phyloP scores from a whole-genome alignment of 2,797 vertebrate species.

The Discoglossus pictus region DNA sequence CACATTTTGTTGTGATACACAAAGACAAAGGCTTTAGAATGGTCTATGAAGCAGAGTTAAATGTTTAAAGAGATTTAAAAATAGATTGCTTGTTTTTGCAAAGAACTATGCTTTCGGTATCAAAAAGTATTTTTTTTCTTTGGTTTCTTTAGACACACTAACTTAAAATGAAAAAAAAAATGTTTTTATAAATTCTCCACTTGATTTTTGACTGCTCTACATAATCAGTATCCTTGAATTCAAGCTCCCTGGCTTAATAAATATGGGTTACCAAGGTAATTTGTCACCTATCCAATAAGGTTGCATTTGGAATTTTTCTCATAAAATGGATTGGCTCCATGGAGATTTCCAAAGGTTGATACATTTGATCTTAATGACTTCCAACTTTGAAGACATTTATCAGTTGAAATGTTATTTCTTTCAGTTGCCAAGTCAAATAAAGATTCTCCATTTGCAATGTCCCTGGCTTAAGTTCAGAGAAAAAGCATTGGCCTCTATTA shows the following conservation, averaged over 20 bases:
- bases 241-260: too few species aligned
- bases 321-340: neutral
- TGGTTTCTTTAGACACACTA: too few species aligned
- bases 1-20: too few species aligned
- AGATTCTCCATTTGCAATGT: conserved; percentile 23
- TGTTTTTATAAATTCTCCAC: neutral
- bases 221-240: conserved; percentile 8
- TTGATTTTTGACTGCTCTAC: neutral
- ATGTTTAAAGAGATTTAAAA: too few species aligned
- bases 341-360: conserved; percentile 10
- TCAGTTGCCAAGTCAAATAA: conserved; percentile 29
- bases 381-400: conserved; percentile 9
- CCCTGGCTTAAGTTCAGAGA: conserved; percentile 12
- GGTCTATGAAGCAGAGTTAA: too few species aligned
- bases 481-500: neutral
- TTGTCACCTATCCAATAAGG: too few species aligned
- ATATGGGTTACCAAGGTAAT: too few species aligned
- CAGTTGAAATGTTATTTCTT: neutral
- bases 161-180: conserved; percentile 11
- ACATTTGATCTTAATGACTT: conserved; percentile 23
- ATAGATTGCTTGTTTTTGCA: too few species aligned
- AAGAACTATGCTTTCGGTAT: too few species aligned
- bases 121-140: too few species aligned
- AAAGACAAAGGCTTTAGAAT: too few species aligned
- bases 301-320: neutral